Base-by-base conservation (phyloP, 2,113 vertebrate genomes). In the Chaetops frenatus region DNA sequence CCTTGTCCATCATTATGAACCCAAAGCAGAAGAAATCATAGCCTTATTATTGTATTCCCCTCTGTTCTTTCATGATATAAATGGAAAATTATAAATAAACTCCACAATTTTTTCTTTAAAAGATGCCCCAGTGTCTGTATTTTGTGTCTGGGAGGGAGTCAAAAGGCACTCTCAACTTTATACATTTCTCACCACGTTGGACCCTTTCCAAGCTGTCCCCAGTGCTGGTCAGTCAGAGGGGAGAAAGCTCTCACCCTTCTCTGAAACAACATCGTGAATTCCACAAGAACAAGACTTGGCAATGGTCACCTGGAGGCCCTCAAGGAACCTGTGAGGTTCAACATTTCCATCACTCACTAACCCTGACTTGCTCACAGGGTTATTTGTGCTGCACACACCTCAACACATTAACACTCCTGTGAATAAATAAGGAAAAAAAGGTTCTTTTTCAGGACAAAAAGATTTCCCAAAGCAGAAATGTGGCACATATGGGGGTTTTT, bases 401-500 rank as follows among this genome's bases (percentile, higher is more conserved):
- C 78, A 79, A 66, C 42, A 50, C 21, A 42, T 48, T 6, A 73
- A 45, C 50, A 35, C 23, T 42, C 58, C 7, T 7, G 27, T 15
- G 33, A 79, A 40, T 35, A 91, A 73, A 12, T 19, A 22, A 42
- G 16, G 6, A 8, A 51, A 58, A 74, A 50, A 64, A 57, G 36
- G 70, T 3, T 82, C 42, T 42, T 69, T 56, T n/a, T 5, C 44
- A 51, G 58, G 53, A 25, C 28, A 82, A 53, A 71, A 61, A 42
- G 45, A 42, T n/a, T 69, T 20, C 54, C 64, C 29, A 42, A 45
- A 77, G 27, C 10, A 20, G 25, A 69, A 73, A 31, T 21, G 25
- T 29, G 3, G 7, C 36, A 50, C 9, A 19, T 33, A 23, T 1
- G 6, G 35, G 2, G 3, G 1, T 1, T 3, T 69, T 44, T 44